Base-by-base conservation (phyloP, 2,888 invertebrate genomes). In the Empis stercorea region DNA sequence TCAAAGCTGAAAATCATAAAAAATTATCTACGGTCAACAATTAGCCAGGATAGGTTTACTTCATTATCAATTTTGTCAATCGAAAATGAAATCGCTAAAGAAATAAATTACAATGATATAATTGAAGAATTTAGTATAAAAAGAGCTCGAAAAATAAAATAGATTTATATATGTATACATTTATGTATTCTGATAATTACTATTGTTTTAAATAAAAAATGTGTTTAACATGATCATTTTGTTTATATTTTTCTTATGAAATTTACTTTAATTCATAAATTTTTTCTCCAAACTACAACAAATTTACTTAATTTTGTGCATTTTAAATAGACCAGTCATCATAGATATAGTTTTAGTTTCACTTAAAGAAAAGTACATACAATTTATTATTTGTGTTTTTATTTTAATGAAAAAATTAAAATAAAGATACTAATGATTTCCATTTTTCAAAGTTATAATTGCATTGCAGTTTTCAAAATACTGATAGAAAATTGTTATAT, bases 21-120 rank as follows among this genome's bases (percentile, higher is more conserved):
- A 55, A 56, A 52, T 44, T 56, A 54, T 53, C 50, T 56, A 36
- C 47, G 52, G 54, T 55, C 54, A 40, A 51, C 55, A 44, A 56
- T 56, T 32, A 52, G 52, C 41, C 50, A 54, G 51, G 53, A 50
- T 46, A 55, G 52, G 52, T 55, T 56, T 41, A 52, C 52, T 51
- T 52, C 54, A 50, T 56, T 57, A 46, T 51, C 57, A 51, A 56
- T 48, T 49, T 53, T 59, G 51, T 58, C 59, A 48, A 59, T 58
- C 46, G 54, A 59, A 56, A 56, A 57, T 50, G 52, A 58, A 51
- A 53, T 59, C 47, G 57, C 55, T 20, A 51, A 53, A 53, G 52
- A 52, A 45, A 48, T 55, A 13, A 53, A 56, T 48, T 55, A 56
- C 52, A 47, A 51, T 48, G 47, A 48, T 48, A 46, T 55, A 46